Evolutionary conservation across 23 tunicate genomes (phyloP), one percentile per base, ranked within the genome.

Genomic region (Halocynthia aurantium): DNA sequence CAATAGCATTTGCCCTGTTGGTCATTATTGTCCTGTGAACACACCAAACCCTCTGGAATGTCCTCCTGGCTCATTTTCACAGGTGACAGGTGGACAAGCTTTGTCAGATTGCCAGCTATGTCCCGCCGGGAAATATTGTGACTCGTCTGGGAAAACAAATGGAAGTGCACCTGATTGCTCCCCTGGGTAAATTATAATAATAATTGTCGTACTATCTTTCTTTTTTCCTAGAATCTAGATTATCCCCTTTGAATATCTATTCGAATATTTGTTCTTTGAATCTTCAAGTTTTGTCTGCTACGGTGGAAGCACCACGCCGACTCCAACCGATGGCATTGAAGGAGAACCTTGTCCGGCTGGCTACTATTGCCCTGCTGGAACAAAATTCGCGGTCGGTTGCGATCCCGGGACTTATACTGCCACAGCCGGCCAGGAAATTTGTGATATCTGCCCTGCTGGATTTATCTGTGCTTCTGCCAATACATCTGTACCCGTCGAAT

Each of bases 301-400:
- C 17, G 87, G 84, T 51, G 86, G 90, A 7, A 81, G 87, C 21
- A 50, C 17, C 5, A 6, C 76, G 6, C 61, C 84, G 0, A 61
- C 67, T 50, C 99, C 99, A 20, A 77, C 50, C 52, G 99, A 94
- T 66, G 87, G 69, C 7, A 51, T 78, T 6, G 88, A 91, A 5
- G 99, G 94, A 6, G 91, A 88, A 61, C 87, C 84, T 12, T 94
- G 99, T 60, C 99, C 99, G n/a, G 61, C 22, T 11, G 99, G 99
- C 20, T 85, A 50, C 52, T 70, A 72, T 82, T 94, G 99, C 54
- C 95, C 95, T 10, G 77, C 83, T 22, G 99, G 95, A 11, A 80
- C 82, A 22, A 44, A 85, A 5, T 51, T 76, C 52, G 85, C 95
- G 2, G 44, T 77, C 12, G 85, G 88, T 15, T 94, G 99, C 63